These are phyloP conservation scores for Lepidocyrtoides sp. DNA, from an alignment of 2,888 invertebrate species.

Conservation along the genomic window DNA sequence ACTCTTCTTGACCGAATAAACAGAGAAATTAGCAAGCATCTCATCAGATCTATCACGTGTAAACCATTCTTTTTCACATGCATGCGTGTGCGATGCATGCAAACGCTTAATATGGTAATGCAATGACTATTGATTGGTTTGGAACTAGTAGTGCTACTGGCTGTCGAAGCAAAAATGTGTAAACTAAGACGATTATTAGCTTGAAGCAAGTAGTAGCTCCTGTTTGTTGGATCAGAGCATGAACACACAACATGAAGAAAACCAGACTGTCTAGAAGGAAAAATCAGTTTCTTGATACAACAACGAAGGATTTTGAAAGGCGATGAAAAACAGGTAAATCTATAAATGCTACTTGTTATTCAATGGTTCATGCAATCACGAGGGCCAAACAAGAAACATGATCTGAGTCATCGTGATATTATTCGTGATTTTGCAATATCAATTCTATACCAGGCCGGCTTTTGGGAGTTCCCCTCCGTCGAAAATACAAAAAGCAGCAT, in stretches of 20 bases:
- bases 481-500: not conserved
- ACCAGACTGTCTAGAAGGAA: slow-evolving; percentile 31
- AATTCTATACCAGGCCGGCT: no score
- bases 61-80: slow-evolving; percentile 21
- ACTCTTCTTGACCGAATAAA: slow-evolving; percentile 30
- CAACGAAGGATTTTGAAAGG: not conserved
- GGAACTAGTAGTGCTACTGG: not conserved
- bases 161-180: not conserved
- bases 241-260: slow-evolving; percentile 21
- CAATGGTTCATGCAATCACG: slow-evolving; percentile 6
- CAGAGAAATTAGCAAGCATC: not conserved
- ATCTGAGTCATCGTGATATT: not conserved
- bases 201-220: not conserved
- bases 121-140: not conserved
- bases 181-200: slow-evolving; percentile 1
- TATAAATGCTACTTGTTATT: slow-evolving; percentile 27
- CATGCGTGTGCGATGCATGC: not conserved
- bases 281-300: not conserved
- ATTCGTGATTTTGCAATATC: not conserved
- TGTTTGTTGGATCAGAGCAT: not conserved
- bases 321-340: not conserved
- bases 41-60: slow-evolving; percentile 65
- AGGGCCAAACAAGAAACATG: not conserved
- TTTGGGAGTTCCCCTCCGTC: no score
- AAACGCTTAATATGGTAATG: not conserved